These are phyloP conservation scores for Bathynomus jamesi DNA, from an alignment of 1,140 invertebrate species.

Conservation along the genomic window DNA sequence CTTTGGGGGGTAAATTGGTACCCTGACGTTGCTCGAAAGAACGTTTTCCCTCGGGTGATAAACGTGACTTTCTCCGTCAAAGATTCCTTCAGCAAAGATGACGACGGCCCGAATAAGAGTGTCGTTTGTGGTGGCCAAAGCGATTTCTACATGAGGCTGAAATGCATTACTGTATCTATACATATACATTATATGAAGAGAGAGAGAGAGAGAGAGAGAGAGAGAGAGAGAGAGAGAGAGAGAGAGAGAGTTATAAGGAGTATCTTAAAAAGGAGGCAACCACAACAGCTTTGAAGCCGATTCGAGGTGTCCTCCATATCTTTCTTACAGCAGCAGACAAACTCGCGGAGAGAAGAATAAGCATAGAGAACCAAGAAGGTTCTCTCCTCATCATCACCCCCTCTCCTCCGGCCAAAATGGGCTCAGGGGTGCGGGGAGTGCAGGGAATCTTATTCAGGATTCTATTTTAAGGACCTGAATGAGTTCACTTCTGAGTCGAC, in stretches of 20 bases:
- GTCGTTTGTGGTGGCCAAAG: constrained; percentile 67
- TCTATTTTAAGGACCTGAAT: too few species aligned
- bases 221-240: background rate
- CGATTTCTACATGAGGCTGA: constrained; percentile 60
- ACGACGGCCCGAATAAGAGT: constrained; percentile 69
- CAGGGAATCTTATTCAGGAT: too few species aligned
- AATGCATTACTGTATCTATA: background rate
- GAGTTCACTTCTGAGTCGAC: too few species aligned
- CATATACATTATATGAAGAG: too few species aligned
- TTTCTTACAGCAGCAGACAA: too few species aligned
- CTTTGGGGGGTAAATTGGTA: constrained; percentile 64
- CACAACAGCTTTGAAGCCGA: background rate
- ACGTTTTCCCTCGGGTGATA: constrained; percentile 57
- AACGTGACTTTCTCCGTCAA: constrained; percentile 76
- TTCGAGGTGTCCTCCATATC: too few species aligned
- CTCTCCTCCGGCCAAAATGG: too few species aligned
- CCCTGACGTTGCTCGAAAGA: constrained; percentile 46
- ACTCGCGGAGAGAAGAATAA: too few species aligned
- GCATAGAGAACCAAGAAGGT: too few species aligned
- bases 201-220: background rate
- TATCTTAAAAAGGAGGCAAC: background rate
- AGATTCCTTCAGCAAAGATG: constrained; percentile 88
- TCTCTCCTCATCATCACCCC: too few species aligned
- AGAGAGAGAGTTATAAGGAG: too few species aligned
- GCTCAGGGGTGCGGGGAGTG: too few species aligned